Percentiles rank a stretch among this genome's conserved stretches.
Conservation (phyloP, 92 coral and sea anemone species). For the Siderastrea radians region DNA sequence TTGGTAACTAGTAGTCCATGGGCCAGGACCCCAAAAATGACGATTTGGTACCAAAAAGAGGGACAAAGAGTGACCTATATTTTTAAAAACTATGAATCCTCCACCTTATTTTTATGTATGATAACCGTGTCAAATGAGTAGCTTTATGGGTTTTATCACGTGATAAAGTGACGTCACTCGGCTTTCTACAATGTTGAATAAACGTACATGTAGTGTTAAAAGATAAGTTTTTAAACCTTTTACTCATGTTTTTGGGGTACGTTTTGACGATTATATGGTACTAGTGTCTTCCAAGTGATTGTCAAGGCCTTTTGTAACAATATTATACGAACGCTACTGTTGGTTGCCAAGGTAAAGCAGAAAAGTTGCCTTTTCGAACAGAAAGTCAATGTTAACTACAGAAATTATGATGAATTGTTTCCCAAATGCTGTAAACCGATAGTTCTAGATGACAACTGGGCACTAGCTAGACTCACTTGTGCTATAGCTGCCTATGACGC, state of each 20-base stretch:
- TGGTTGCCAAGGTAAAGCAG: neutral
- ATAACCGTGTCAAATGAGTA: no score
- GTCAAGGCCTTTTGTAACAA: neutral
- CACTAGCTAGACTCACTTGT: constrained; percentile 6
- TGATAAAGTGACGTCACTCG: no score
- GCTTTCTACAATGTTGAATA: no score
- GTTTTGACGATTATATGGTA: constrained; percentile 1
- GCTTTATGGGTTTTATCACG: no score
- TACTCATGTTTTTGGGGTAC: neutral
- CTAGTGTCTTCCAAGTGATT: constrained; percentile 6
- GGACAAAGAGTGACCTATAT: neutral
- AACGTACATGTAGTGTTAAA: neutral
- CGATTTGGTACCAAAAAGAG: neutral
- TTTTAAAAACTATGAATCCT: no score
- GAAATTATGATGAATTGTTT: constrained; percentile 6
- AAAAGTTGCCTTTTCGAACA: neutral
- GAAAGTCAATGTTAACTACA: neutral
- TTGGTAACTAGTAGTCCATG: no score
- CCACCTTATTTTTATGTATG: no score
- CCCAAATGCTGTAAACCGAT: constrained; percentile 1
- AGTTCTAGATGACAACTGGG: constrained; percentile 11
- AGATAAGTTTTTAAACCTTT: no score
- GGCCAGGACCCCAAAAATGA: no score
- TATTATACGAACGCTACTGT: neutral
- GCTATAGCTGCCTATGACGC: constrained; percentile 13